Evolutionary conservation across 2,113 vertebrate species (phyloP), one percentile per base, ranked within the genome.

Genomic region (Talpa occidentalis): DNA sequence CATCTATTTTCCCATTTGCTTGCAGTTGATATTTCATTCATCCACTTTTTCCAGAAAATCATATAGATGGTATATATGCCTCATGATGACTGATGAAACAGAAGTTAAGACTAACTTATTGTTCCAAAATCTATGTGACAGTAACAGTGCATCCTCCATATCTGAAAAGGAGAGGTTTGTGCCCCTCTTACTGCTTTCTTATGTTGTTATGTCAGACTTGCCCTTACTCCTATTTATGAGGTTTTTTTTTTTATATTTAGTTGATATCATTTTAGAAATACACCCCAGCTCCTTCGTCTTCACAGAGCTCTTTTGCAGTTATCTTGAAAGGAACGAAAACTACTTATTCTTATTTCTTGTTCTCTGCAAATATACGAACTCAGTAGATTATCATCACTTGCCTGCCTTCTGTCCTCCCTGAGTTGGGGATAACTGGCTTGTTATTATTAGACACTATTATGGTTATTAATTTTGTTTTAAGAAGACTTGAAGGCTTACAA

Each of bases 401-500:
- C 81, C 74, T 95, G 96, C 85, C 96, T 92, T 95, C 78, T 86
- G 69, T 95, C 90, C 59, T 96, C 81, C 64, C 85, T 86, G 92
- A 94, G 92, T 59, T 89, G 49, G 47, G 81, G 69, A 96, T 96
- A 97, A 96, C 96, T 95, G 94, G 82, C 88, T 97, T 96, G 83
- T 96, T 95, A 97, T 95, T 97, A 96, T 96, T 95, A 96, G 97
- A 87, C 40, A 86, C 78, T 37, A 89, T 93, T 97, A 95, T 80
- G 64, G 92, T 93, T 96, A 97, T 96, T 96, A 95, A 94, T 97
- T 97, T 95, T 78, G 84, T 96, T 96, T 97, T 94, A 96, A 91
- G 93, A 92, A 81, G 81, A 80, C 70, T 94, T 85, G 88, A 94
- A 96, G 88, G 78, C 52, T 0, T 91, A 76, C 14, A 83, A 40